Evolutionary conservation across 35 echinoderm and acorn worm genomes (phyloP).

Genomic region (Ophiothrix spiculata): DNA sequence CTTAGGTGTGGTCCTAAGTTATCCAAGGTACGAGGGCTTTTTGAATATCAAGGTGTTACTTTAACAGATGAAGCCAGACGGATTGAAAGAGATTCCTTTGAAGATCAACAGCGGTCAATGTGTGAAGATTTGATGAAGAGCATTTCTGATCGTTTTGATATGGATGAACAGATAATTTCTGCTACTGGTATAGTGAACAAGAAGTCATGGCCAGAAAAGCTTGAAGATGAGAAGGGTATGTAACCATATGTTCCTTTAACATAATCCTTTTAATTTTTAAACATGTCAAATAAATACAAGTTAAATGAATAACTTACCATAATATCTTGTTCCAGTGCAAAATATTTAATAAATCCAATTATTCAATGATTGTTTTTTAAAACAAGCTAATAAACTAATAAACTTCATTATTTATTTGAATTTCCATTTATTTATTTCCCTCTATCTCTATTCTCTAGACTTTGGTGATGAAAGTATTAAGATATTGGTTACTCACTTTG

Average conservation of each 20-base stretch:
- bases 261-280: not conserved
- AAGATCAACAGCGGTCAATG: not conserved
- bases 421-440: too few species aligned
- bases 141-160: not conserved
- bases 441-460: too few species aligned
- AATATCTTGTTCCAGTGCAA: not conserved
- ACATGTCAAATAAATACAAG: not conserved
- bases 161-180: not conserved
- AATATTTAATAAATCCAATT: not conserved
- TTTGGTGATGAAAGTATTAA: not conserved
- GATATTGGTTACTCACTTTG: not conserved
- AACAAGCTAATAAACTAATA: not conserved
- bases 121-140: not conserved
- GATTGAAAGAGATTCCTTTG: not conserved
- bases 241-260: not conserved
- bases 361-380: not conserved
- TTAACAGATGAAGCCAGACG: not conserved
- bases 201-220: not conserved
- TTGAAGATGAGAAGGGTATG: not conserved
- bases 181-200: not conserved
- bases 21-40: not conserved
- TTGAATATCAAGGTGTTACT: not conserved
- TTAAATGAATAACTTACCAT: not conserved
- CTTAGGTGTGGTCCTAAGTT: not conserved
- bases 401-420: not conserved